phyloP scores from a whole-genome alignment of 2,888 invertebrate genomes.

The Macrophya annulata region DNA sequence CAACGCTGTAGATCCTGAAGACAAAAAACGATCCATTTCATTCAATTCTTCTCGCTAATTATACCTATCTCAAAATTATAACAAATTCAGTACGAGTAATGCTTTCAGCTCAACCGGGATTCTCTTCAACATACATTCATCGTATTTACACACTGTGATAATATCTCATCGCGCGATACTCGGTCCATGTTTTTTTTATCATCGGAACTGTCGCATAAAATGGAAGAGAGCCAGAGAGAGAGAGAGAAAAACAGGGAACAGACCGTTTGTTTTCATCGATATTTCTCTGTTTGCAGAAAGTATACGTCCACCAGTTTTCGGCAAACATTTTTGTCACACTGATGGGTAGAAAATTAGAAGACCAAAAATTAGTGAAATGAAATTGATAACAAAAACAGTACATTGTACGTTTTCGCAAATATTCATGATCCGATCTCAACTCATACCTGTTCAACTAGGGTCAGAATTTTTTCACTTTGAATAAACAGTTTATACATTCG shows the following conservation, averaged over 20 bases:
- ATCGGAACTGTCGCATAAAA: background rate
- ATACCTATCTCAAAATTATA: background rate
- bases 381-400: background rate
- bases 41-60: background rate
- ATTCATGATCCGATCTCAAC: background rate
- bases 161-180: constrained; percentile 1
- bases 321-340: background rate
- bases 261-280: constrained; percentile 11
- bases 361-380: background rate
- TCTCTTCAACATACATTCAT: background rate
- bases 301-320: background rate
- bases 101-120: background rate
- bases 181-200: constrained; percentile 1
- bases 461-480: background rate
- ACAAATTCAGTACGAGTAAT: background rate
- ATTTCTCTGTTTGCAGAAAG: constrained; percentile 1
- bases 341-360: background rate
- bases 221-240: background rate
- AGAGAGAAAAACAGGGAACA: background rate
- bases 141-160: background rate
- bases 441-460: background rate
- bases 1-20: background rate
- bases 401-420: background rate
- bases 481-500: background rate
- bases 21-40: background rate